Conservation (phyloP, 1,140 invertebrate species). For the Ptiloglossa arizonensis region DNA sequence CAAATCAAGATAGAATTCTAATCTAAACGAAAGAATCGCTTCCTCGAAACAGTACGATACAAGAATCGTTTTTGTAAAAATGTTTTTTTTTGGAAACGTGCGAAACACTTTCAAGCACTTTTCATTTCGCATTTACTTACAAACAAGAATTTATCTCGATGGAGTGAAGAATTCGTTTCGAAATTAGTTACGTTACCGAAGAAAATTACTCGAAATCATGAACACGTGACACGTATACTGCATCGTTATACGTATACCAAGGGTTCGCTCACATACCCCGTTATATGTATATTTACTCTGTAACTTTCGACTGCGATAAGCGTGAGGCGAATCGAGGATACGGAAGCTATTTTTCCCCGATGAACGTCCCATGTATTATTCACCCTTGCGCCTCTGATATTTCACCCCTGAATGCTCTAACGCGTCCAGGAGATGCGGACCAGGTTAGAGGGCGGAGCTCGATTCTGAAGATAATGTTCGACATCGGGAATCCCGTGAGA, state of each 20-base stretch:
- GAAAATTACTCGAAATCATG: neutral
- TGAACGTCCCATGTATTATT: constrained; percentile 74
- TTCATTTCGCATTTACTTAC: no score
- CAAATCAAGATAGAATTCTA: no score
- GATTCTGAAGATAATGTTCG: constrained; percentile 63
- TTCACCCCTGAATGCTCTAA: constrained; percentile 77
- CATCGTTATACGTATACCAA: neutral
- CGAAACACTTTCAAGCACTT: no score
- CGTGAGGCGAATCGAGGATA: constrained; percentile 49
- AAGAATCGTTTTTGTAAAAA: no score
- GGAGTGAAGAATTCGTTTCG: neutral
- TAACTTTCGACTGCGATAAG: constrained; percentile 69
- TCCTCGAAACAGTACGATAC: no score
- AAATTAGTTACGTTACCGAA: neutral
- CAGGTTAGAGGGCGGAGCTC: constrained; percentile 7
- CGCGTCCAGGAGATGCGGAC: constrained; percentile 56
- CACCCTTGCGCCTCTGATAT: constrained; percentile 72
- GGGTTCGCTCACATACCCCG: neutral
- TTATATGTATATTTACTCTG: constrained; percentile 10
- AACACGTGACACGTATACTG: neutral
- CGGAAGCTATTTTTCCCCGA: constrained; percentile 68
- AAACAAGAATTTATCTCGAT: neutral
- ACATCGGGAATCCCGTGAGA: constrained; percentile 67
- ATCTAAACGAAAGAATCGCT: no score
- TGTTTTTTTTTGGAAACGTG: no score